Evolutionary conservation across 2,113 vertebrate genomes (phyloP), one percentile per base, ranked within the genome.

Genomic region (Campylomormyrus numenius): DNA sequence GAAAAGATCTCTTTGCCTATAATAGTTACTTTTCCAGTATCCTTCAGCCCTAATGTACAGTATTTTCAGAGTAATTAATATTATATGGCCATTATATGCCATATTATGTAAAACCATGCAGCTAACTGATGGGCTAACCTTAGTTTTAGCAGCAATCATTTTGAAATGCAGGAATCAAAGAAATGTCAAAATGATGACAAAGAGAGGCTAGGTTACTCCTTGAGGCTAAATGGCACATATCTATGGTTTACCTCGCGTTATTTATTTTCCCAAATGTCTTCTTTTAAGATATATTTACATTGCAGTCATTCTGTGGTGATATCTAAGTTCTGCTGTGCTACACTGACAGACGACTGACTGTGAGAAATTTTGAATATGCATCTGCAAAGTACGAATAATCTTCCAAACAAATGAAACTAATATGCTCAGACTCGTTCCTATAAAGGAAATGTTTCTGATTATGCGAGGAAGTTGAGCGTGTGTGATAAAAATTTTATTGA

Each of bases 361-460:
- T 74, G 70, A 17, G 70, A 77, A 77, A 77, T 39, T 77, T 11
- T 35, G 15, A 39, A 77, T 77, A 35, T 77, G 31, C 70, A 77
- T 77, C 27, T 77, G 70, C n/a, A 11, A 80, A 35, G 35, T 80
- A 17, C 31, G 19, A 80, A 39, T 0, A 77, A 19, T 80, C 31
- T 39, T 39, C 35, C 74, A 15, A 80, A 80, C 15, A 80, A 80
- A 80, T 39, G 31, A 42, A 42, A 80, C 74, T 80, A 70, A 70
- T 70, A 39, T 80, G 74, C 35, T 80, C 74, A 80, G 35, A 42
- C 6, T 17, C 17, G 0, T 80, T 17, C 74, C 17, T 42, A 5
- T 80, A 21, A 19, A 80, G 74, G 74, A 35, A 80, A 80, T 80
- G 74, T 80, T 80, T 80, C 74, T 80, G 35, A 80, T 80, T 80